These are phyloP conservation scores for Merluccius polli DNA, from an alignment of 2,797 vertebrate genomes.

Conservation along the genomic window DNA sequence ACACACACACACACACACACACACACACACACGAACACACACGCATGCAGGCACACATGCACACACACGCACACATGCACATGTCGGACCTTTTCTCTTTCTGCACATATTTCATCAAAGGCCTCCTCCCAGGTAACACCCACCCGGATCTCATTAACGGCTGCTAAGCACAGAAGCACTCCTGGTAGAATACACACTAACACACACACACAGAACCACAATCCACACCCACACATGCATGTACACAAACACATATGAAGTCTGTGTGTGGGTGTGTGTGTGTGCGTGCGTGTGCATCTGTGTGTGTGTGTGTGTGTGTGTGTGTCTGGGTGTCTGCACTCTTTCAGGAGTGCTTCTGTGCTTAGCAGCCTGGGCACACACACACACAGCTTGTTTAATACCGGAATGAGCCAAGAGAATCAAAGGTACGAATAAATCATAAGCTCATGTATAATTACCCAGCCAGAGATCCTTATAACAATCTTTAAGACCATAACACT, in stretches of 20 bases:
- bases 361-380: no score
- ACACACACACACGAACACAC: slow-evolving; percentile 9
- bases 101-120: slow-evolving; percentile 69
- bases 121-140: slow-evolving; percentile 62
- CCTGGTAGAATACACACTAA: slow-evolving; percentile 38
- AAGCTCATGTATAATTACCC: slow-evolving; percentile 55
- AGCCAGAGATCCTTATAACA: slow-evolving; percentile 34
- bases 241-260: no score
- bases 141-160: slow-evolving; percentile 67
- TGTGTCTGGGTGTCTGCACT: no score
- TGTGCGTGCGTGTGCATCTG: background rate
- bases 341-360: no score
- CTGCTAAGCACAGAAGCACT: slow-evolving; percentile 55
- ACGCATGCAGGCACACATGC: slow-evolving; percentile 17
- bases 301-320: background rate
- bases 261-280: slow-evolving; percentile 5
- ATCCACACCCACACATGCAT: slow-evolving; percentile 15
- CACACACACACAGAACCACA: slow-evolving; percentile 13
- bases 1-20: slow-evolving; percentile 22
- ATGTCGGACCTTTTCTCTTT: slow-evolving; percentile 15
- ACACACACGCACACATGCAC: slow-evolving; percentile 19
- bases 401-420: slow-evolving; percentile 43
- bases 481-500: slow-evolving; percentile 32
- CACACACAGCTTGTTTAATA: slow-evolving; percentile 4
- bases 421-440: slow-evolving; percentile 51